Base-by-base conservation (phyloP, 2,888 invertebrate genomes). In the Dolichopus griseipennis region DNA sequence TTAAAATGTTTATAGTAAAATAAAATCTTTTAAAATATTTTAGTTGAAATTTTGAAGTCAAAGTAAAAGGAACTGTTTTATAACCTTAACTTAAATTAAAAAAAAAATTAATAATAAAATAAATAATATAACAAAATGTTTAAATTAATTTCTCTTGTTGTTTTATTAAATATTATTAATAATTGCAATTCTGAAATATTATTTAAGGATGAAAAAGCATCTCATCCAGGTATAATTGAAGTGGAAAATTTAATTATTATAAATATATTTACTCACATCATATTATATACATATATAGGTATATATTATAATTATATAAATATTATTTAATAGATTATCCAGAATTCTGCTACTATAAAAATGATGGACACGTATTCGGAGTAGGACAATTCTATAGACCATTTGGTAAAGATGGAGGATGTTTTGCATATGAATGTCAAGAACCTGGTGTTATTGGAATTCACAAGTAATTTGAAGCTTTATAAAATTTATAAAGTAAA, bases 391-490 rank as follows among this genome's bases (percentile, higher is more conserved):
- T 34, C 37, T 34, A 64, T 64, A n/a, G 33, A 20, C 64, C 64
- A 34, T 34, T n/a, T 37, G 64, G 64, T 34, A 64, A 64, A 64
- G 64, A 34, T 33, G 64, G 64, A n/a, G 64, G 64, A 22, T 64
- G 64, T 37, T 64, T 37, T 64, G 33, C 64, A 20, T 64, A 64
- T 64, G 64, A 64, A 64, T 64, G 64, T 64, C 33, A 33, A 33
- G 37, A n/a, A 20, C 64, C 64, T 20, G 18, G 33, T 20, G 18
- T 18, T 10, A 64, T 64, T 33, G 64, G 33, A 10, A 20, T 34
- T n/a, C 37, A 64, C n/a, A 34, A 34, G 64, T 64, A 64, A 64
- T 9, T 62, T 22, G 7, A 62, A 27, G 7, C 21, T 22, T 4
- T 22, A 4, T 62, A 10, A 21, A 61, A 5, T 27, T 4, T 8